Conservation (phyloP, 2,113 vertebrate genomes). For the Syngnathoides biaculeatus region DNA sequence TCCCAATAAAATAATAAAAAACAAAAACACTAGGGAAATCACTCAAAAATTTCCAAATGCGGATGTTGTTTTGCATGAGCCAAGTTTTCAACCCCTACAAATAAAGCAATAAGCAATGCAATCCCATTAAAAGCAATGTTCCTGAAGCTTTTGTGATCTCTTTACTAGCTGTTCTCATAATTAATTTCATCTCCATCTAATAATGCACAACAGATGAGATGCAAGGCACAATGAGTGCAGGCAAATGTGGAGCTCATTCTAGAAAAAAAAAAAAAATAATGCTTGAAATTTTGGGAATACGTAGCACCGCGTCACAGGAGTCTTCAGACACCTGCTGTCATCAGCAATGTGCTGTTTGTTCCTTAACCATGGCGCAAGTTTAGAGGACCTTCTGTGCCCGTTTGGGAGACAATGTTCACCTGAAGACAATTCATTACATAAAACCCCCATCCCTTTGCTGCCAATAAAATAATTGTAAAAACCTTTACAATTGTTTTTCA, state of each 20-base stretch:
- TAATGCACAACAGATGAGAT: constrained; percentile 56
- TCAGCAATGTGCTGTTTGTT: not conserved
- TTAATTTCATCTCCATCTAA: constrained; percentile 26
- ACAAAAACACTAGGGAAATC: too few species aligned
- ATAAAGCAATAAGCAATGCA: constrained; percentile 6
- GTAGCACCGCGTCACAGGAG: constrained; percentile 1
- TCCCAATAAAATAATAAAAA: too few species aligned
- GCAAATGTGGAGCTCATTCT: constrained; percentile 22
- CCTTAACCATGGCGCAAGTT: constrained; percentile 20
- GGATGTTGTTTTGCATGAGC: not conserved
- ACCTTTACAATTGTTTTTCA: constrained; percentile 17
- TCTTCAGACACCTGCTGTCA: constrained; percentile 13
- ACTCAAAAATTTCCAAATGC: too few species aligned
- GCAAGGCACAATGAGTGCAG: constrained; percentile 16
- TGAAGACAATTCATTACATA: constrained; percentile 46
- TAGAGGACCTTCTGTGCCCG: constrained; percentile 42
- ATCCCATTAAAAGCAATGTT: constrained; percentile 7
- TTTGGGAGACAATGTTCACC: constrained; percentile 40
- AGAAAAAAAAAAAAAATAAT: too few species aligned
- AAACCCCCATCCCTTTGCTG: constrained; percentile 36
- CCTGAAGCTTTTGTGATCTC: constrained; percentile 5
- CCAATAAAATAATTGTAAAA: constrained; percentile 53
- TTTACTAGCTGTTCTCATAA: constrained; percentile 13
- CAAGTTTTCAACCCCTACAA: constrained; percentile 1
- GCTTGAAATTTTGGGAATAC: constrained; percentile 11